Percentiles rank a stretch among this genome's conserved stretches.
Evolutionary conservation across 2,113 vertebrate species (phyloP).

Genomic region (Corythoichthys intestinalis): DNA sequence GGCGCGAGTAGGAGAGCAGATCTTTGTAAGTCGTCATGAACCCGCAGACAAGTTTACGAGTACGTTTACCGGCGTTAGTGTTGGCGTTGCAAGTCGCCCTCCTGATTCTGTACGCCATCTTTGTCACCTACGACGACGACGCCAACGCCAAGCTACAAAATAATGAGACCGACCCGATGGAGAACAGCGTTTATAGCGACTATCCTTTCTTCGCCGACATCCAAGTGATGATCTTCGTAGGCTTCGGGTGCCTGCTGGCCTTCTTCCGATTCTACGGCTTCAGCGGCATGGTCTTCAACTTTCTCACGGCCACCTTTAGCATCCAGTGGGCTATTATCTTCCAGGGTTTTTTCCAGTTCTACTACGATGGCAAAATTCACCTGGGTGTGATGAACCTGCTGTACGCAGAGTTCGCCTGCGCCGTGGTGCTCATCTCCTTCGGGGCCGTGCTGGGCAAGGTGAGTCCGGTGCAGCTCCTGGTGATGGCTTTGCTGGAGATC

Average conservation of each 20-base stretch:
- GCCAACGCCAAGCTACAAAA: constrained; percentile 35
- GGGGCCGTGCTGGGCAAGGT: constrained; percentile 79
- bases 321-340: constrained; percentile 79
- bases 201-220: constrained; percentile 80
- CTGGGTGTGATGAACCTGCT: constrained; percentile 74
- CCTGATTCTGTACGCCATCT: constrained; percentile 67
- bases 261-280: constrained; percentile 77
- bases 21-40: constrained; percentile 45
- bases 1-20: constrained; percentile 39
- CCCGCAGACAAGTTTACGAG: constrained; percentile 32
- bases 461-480: constrained; percentile 77
- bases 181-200: constrained; percentile 62
- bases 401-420: constrained; percentile 74
- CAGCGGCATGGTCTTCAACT: constrained; percentile 78
- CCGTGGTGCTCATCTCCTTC: constrained; percentile 78
- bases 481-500: constrained; percentile 75
- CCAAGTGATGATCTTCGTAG: constrained; percentile 81
- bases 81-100: constrained; percentile 65
- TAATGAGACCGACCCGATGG: constrained; percentile 50
- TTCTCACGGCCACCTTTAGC: constrained; percentile 76
- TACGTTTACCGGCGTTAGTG: constrained; percentile 68
- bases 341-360: constrained; percentile 76
- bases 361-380: constrained; percentile 64
- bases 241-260: constrained; percentile 78
- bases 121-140: constrained; percentile 73